phyloP scores from a whole-genome alignment of 2,888 invertebrate species.

The Zaprionus bogoriensis region DNA sequence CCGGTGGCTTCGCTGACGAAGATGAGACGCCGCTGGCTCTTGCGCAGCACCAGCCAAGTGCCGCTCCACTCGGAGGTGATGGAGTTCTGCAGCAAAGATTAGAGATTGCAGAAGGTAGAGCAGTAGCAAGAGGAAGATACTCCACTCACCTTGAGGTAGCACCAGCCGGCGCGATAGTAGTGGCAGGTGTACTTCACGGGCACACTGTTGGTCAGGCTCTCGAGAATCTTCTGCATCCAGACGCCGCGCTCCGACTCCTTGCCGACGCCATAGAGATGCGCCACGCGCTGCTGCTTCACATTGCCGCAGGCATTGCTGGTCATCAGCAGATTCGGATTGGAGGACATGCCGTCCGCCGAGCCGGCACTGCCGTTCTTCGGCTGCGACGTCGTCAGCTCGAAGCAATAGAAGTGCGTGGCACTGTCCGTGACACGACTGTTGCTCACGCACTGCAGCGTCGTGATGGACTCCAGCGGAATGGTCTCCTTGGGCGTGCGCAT shows the following conservation, averaged over 20 bases:
- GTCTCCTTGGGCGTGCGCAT: conserved; percentile 88
- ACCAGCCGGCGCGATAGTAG: conserved; percentile 91
- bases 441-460: conserved; percentile 82
- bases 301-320: conserved; percentile 80
- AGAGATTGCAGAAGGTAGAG: too few species aligned
- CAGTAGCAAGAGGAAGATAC: too few species aligned
- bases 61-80: conserved; percentile 86
- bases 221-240: conserved; percentile 92
- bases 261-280: conserved; percentile 83
- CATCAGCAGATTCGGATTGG: conserved; percentile 81
- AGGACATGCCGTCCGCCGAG: conserved; percentile 53
- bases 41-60: conserved; percentile 90
- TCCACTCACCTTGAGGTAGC: conserved; percentile 87
- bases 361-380: conserved; percentile 74
- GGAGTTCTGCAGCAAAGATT: conserved; percentile 75
- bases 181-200: conserved; percentile 88
- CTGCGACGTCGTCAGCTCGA: conserved; percentile 81
- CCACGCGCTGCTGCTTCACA: conserved; percentile 78
- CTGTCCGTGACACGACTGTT: conserved; percentile 83
- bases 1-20: conserved; percentile 81
- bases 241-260: conserved; percentile 83
- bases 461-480: conserved; percentile 86
- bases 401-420: conserved; percentile 82
- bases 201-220: conserved; percentile 88
- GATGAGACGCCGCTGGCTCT: conserved; percentile 85